Evolutionary conservation across 2,113 vertebrate genomes (phyloP), one percentile per base, ranked within the genome.

Genomic region (Leucopsar rothschildi): DNA sequence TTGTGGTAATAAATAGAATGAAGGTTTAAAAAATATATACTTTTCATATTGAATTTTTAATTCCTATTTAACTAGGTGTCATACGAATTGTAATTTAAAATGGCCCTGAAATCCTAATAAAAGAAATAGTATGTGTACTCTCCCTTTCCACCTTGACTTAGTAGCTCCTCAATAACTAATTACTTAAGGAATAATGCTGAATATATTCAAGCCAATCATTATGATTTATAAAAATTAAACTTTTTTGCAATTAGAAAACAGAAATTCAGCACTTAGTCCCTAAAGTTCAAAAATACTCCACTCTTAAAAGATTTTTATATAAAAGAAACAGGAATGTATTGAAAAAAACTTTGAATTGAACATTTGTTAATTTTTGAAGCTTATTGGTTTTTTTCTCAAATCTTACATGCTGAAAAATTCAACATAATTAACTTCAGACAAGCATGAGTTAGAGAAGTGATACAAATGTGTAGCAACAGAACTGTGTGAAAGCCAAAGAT

Each of bases 381-480:
- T 25, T 29, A 37, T 22, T 8, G 45, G 42, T 45, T 66, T n/a
- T 83, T 52, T 17, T 81, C 91, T 66, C 63, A 92, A 78, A 49
- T 75, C 45, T 61, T 49, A 63, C 6, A 31, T 5, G 9, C 17
- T 55, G 35, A 91, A 90, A 92, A 94, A 80, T 61, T 53, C 27
- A 55, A 27, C 27, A 27, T 68, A 31, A 60, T 94, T 70, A 87
- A 94, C 82, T 87, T 85, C 2, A 15, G 68, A 66, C 27, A 94
- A 82, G 44, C 76, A 65, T 86, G 76, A 94, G 42, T 96, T 88
- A 93, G 42, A 68, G 25, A 86, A 81, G 70, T 85, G 66, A 87
- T 75, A 85, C 8, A 82, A 86, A 90, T 12, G 15, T 77, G 39
- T 55, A 85, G 18, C 29, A 79, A 72, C 7, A 79, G 84, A 89